Evolutionary conservation across 2,888 invertebrate species (phyloP).

Genomic region (Campaea margaritaria): DNA sequence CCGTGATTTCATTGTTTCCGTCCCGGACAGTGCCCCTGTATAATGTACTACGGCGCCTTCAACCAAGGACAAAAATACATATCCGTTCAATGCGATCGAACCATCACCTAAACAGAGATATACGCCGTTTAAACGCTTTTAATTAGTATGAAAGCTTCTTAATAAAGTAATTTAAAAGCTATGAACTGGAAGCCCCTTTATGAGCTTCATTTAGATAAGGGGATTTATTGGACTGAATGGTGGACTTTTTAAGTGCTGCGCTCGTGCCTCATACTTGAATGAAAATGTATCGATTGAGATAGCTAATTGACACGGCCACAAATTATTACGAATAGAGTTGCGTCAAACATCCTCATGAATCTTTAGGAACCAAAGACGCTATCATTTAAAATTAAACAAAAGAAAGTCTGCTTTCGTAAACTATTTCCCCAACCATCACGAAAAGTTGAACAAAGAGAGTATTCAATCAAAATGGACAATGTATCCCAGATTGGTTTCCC

Average conservation of each 20-base stretch:
- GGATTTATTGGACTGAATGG: constrained; percentile 49
- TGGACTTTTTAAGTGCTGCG: constrained; percentile 26
- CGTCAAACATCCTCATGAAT: no score
- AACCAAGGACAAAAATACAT: constrained; percentile 64
- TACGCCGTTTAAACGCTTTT: constrained; percentile 61
- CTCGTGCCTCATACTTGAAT: constrained; percentile 26
- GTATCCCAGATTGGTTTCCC: constrained; percentile 63
- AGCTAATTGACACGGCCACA: constrained; percentile 14
- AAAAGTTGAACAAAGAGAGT: constrained; percentile 60
- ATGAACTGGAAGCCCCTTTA: constrained; percentile 62
- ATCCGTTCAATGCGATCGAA: constrained; percentile 58
- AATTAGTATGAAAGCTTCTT: constrained; percentile 69
- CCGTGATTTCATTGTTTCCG: constrained; percentile 67
- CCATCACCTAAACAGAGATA: constrained; percentile 58
- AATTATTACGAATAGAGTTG: background rate
- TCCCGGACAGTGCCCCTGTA: constrained; percentile 51
- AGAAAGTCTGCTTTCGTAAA: constrained; percentile 25
- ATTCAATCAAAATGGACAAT: constrained; percentile 68
- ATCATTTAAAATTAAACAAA: no score
- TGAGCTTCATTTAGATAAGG: constrained; percentile 66
- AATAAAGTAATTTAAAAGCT: constrained; percentile 70
- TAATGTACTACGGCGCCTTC: constrained; percentile 60
- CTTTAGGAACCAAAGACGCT: no score
- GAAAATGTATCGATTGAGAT: constrained; percentile 17
- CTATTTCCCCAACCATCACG: constrained; percentile 33